Conservation (phyloP, 2,888 invertebrate species). For the Orchestes rusci region DNA sequence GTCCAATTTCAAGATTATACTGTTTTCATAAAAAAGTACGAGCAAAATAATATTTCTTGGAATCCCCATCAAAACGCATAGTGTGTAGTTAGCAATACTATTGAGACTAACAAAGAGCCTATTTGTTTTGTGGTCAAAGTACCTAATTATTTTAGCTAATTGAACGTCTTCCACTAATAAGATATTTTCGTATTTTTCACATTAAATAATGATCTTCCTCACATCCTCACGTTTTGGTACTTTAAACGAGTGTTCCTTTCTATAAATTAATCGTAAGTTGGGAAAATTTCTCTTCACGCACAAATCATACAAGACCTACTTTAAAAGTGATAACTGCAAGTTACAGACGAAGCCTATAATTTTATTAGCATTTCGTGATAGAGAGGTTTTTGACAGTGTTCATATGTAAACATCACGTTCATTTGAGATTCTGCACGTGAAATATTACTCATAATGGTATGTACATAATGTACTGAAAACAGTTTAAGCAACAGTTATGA, state of each 20-base stretch:
- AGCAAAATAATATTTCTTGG: too few species aligned
- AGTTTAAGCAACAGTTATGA: not conserved
- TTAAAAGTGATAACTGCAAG: slow-evolving; percentile 11
- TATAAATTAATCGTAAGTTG: slow-evolving; percentile 21
- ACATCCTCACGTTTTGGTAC: slow-evolving; percentile 16
- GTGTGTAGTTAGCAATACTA: too few species aligned
- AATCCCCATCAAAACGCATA: too few species aligned
- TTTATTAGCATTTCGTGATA: too few species aligned
- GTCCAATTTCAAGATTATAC: too few species aligned
- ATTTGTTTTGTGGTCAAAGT: slow-evolving; percentile 4
- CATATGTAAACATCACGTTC: too few species aligned
- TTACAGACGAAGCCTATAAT: not conserved
- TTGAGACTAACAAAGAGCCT: too few species aligned
- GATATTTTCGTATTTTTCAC: slow-evolving; percentile 20
- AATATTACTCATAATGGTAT: slow-evolving; percentile 17
- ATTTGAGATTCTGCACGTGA: slow-evolving; percentile 11
- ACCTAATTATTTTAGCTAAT: slow-evolving; percentile 10
- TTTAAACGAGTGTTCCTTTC: slow-evolving; percentile 23
- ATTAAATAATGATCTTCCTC: slow-evolving; percentile 11
- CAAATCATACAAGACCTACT: slow-evolving; percentile 18
- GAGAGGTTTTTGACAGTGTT: too few species aligned
- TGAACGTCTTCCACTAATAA: slow-evolving; percentile 13
- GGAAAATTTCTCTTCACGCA: slow-evolving; percentile 21
- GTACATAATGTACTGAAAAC: not conserved
- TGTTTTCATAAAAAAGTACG: too few species aligned